Evolutionary conservation across 2,888 invertebrate genomes (phyloP), one percentile per base, ranked within the genome.

Genomic region (Cerastoderma edule): DNA sequence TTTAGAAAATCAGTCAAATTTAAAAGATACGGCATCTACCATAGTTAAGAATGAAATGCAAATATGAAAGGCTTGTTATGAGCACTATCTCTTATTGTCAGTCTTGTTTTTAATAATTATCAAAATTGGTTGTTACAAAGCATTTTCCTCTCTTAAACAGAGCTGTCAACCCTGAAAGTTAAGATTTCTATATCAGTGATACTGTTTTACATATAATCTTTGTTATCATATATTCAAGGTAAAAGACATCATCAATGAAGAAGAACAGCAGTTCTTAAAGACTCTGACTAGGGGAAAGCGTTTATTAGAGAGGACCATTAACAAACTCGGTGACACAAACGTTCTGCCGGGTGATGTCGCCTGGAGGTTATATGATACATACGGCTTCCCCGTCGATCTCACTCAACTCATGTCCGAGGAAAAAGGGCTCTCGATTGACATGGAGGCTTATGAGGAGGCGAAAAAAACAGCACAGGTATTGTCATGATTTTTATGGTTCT

Each of bases 371-470:
- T 99, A 99, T 93, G 99, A 99, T 91, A 99, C 99, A 0, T 99
- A 99, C 92, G 99, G 99, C 24, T 99, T 99, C 92, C 99, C 99
- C 0, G 95, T 99, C 68, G 99, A 99, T 94, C 95, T 99, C 80
- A 99, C 99, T 0, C 96, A 96, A 89, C 94, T 99, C 39, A 99
- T 99, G 99, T 96, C 96, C 64, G 99, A 99, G 94, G 99, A 99
- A 93, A 97, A 96, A 89, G 96, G 96, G 0, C 94, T 99, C 5
- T 93, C 93, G 69, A 96, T 99, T 81, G 97, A 99, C 92, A 96
- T 97, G 96, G 94, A 93, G 1, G 95, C 94, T n/a, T 99, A 98
- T 93, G 99, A 99, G 93, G 96, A 96, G 88, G 95, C 97, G 27
- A 98, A 96, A 92, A 97, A 97, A 91, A 95, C 95, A 92, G 98